Percentiles rank a stretch among this genome's conserved stretches.
phyloP scores from a whole-genome alignment of 2,113 vertebrate species.

The Prunella fulvescens region DNA sequence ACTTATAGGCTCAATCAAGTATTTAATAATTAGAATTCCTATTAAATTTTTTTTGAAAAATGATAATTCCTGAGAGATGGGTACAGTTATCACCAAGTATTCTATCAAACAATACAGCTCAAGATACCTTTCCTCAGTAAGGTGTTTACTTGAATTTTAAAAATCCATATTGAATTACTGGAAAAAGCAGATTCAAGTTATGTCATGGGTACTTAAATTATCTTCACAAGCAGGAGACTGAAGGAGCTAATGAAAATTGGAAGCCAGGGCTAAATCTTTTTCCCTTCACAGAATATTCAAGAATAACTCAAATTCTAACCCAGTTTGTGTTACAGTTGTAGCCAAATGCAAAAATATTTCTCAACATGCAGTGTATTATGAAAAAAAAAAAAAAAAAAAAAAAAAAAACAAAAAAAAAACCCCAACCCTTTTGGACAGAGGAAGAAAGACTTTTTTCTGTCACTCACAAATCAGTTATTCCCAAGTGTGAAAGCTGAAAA shows the following conservation, averaged over 20 bases:
- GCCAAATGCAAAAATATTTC: neutral
- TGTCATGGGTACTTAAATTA: neutral
- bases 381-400: neutral
- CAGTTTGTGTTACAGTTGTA: neutral
- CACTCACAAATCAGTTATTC: neutral
- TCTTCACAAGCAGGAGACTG: neutral
- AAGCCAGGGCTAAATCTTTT: neutral
- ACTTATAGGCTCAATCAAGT: neutral
- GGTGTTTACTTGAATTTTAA: neutral
- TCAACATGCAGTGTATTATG: neutral
- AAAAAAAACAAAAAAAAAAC: neutral
- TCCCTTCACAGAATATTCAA: neutral
- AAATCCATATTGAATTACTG: neutral
- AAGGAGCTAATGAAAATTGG: neutral
- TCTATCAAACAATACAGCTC: neutral
- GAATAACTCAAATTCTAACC: neutral
- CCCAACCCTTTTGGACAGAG: neutral
- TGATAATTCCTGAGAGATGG: neutral
- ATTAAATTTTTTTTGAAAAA: neutral
- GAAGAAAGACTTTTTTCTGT: neutral
- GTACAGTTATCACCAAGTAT: neutral
- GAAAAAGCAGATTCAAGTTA: neutral
- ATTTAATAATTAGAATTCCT: neutral
- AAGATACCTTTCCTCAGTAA: neutral
- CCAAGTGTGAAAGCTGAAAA: neutral